Conservation (phyloP, 2,113 vertebrate species). For the Hemiscyllium ocellatum region DNA sequence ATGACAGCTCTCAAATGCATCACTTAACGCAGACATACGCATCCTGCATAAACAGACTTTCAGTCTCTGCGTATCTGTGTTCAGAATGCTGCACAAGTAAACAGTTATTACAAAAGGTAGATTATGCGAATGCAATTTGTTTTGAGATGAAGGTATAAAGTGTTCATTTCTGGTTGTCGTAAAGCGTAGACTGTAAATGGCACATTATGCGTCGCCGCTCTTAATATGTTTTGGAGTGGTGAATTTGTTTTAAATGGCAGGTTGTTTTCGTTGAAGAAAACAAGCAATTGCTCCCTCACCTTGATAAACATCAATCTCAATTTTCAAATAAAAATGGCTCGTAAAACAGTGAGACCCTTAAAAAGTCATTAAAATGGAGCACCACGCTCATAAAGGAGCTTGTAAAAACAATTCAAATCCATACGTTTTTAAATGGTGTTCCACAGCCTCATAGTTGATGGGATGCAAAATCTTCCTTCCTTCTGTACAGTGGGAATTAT, state of each 20-base stretch:
- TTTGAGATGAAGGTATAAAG: not conserved
- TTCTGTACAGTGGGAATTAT: not conserved
- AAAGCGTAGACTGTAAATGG: not conserved
- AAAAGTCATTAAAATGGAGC: slow-evolving; percentile 4
- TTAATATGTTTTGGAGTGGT: not conserved
- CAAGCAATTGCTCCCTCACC: not conserved
- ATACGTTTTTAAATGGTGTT: not conserved
- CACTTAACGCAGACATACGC: not conserved
- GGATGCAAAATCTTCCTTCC: not conserved
- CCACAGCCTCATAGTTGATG: not conserved
- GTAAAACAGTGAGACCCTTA: not conserved
- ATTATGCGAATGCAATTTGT: not conserved
- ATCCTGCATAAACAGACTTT: not conserved
- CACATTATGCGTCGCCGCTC: not conserved
- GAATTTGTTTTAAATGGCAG: not conserved
- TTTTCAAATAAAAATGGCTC: not conserved
- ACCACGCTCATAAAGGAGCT: not conserved
- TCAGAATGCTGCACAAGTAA: not conserved
- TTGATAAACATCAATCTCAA: slow-evolving; percentile 22
- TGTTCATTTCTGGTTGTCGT: not conserved
- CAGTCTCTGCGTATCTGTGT: not conserved
- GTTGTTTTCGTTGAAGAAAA: not conserved
- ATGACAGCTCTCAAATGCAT: not conserved
- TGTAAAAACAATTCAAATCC: not conserved
- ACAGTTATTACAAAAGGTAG: not conserved